Percentiles rank a stretch among this genome's conserved stretches.
Conservation (phyloP, 2,797 vertebrate species). For the Delichon dasypus region DNA sequence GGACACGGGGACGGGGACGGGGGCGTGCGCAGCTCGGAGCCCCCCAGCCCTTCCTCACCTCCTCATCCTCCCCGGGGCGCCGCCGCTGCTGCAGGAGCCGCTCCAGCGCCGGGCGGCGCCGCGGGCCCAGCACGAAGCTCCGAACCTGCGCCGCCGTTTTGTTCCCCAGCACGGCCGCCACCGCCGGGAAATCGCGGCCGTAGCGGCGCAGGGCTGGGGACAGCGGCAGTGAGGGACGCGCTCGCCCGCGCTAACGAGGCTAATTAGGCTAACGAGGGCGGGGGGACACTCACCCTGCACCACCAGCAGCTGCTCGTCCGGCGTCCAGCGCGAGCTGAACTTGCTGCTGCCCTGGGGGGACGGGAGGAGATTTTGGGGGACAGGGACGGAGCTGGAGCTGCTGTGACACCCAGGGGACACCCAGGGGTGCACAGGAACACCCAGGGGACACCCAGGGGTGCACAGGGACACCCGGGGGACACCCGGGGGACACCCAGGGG, state of each 20-base stretch:
- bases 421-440: no score
- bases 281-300: constrained; percentile 84
- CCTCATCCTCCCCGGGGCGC: background rate
- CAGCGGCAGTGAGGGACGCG: no score
- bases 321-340: constrained; percentile 92
- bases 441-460: no score
- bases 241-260: no score
- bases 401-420: background rate
- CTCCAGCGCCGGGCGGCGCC: background rate
- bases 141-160: background rate
- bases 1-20: no score
- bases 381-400: background rate
- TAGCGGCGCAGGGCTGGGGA: background rate
- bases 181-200: background rate
- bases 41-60: background rate
- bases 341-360: constrained; percentile 60
- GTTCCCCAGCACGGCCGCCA: background rate
- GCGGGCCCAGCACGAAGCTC: background rate
- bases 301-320: constrained; percentile 91
- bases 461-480: no score
- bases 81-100: background rate
- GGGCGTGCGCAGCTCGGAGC: no score
- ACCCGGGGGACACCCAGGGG: no score
- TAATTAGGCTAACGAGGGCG: background rate
- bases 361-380: accelerated